Percentiles rank a stretch among this genome's conserved stretches.
Evolutionary conservation across 1,140 invertebrate species (phyloP).

Genomic region (Eumeta japonica): DNA sequence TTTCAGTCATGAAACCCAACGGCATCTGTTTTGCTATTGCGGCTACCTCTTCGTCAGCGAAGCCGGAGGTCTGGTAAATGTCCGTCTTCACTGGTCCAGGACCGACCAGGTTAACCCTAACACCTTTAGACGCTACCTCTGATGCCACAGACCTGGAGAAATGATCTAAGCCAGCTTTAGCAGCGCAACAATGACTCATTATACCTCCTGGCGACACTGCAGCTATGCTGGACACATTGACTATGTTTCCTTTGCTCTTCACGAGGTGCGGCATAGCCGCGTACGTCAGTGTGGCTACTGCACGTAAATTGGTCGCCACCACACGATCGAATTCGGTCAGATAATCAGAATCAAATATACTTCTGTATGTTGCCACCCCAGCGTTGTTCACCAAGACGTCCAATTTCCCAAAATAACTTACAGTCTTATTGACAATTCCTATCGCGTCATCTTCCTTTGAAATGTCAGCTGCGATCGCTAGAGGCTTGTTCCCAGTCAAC

Average conservation of each 20-base stretch:
- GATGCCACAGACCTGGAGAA: slow-evolving; percentile 72
- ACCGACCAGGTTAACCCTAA: slow-evolving; percentile 81
- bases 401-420: slow-evolving; percentile 28
- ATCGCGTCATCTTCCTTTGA: slow-evolving; percentile 62
- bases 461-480: slow-evolving; percentile 55
- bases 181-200: slow-evolving; percentile 74
- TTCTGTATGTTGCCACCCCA: slow-evolving; percentile 50
- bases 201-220: slow-evolving; percentile 72
- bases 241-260: slow-evolving; percentile 69
- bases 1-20: slow-evolving; percentile 67
- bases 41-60: slow-evolving; percentile 65
- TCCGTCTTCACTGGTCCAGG: slow-evolving; percentile 78
- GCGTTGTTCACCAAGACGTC: slow-evolving; percentile 50
- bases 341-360: slow-evolving; percentile 68
- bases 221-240: slow-evolving; percentile 82
- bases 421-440: slow-evolving; percentile 41
- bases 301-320: slow-evolving; percentile 66
- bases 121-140: slow-evolving; percentile 71
- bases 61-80: slow-evolving; percentile 65
- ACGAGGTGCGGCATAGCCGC: slow-evolving; percentile 72
- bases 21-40: slow-evolving; percentile 66
- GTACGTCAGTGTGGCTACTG: slow-evolving; percentile 66
- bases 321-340: slow-evolving; percentile 65
- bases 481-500: slow-evolving; percentile 8
- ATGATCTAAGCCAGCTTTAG: slow-evolving; percentile 83